A percentile compares a stretch with the other conserved stretches of the same genome.
Evolutionary conservation across 2,888 invertebrate species (phyloP).

Genomic region (Sphaerophoria rueppellii): DNA sequence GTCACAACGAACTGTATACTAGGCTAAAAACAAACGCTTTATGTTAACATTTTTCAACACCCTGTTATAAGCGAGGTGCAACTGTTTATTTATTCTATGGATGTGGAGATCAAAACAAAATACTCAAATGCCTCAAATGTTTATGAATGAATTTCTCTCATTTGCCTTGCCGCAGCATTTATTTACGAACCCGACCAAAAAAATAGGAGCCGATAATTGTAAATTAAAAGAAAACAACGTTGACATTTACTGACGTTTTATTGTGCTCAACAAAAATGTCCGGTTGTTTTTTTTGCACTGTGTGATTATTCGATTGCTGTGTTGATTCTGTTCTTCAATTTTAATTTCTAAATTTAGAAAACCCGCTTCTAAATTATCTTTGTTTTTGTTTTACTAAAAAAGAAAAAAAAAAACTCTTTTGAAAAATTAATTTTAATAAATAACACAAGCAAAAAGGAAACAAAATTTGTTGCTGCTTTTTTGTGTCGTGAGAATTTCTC

Average conservation of each 20-base stretch:
- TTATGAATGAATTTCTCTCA: too few relatives aligned
- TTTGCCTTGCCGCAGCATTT: slow-evolving; percentile 21
- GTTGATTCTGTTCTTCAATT: slow-evolving; percentile 58
- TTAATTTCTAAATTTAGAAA: slow-evolving; percentile 70
- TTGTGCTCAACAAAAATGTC: slow-evolving; percentile 34
- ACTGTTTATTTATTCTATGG: too few relatives aligned
- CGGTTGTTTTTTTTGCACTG: slow-evolving; percentile 46
- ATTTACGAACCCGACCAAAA: slow-evolving; percentile 51
- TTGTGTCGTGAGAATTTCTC: slow-evolving; percentile 7
- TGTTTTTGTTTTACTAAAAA: slow-evolving; percentile 35
- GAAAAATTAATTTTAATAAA: slow-evolving; percentile 55
- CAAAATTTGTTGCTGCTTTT: slow-evolving; percentile 32
- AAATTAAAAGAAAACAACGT: not conserved
- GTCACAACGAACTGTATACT: too few relatives aligned
- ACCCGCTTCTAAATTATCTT: slow-evolving; percentile 45
- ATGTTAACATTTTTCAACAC: too few relatives aligned
- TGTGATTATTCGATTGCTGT: slow-evolving; percentile 53
- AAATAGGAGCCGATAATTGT: not conserved
- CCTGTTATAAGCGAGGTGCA: too few relatives aligned
- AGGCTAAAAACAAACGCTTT: too few relatives aligned
- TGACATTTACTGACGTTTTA: slow-evolving; percentile 46
- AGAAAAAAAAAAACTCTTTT: slow-evolving; percentile 49
- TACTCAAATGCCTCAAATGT: too few relatives aligned
- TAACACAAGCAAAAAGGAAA: slow-evolving; percentile 28
- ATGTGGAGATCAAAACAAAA: too few relatives aligned